Percentiles rank a stretch among this genome's conserved stretches.
These are phyloP conservation scores for Burhinus bistriatus DNA, from an alignment of 2,113 vertebrate genomes.

Conservation along the genomic window DNA sequence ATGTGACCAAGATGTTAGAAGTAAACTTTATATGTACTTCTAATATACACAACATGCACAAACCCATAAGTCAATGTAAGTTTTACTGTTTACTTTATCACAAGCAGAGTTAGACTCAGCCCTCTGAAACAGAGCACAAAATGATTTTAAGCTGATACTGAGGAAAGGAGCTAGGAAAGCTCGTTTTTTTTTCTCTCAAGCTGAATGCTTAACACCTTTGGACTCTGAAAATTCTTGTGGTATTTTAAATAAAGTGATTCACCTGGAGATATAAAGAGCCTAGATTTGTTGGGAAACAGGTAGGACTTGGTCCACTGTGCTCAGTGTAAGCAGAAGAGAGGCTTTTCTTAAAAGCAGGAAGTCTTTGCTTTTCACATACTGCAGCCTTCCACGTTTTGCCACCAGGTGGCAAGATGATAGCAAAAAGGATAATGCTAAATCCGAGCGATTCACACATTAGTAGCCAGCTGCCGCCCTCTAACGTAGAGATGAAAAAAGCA, in stretches of 20 bases:
- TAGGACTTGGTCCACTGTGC: background rate
- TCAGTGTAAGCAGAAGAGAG: background rate
- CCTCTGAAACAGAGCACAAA: background rate
- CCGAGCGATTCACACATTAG: background rate
- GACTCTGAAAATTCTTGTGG: background rate
- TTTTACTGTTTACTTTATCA: background rate
- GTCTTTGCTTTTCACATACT: background rate
- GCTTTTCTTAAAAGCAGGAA: background rate
- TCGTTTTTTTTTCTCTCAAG: background rate
- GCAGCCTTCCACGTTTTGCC: background rate
- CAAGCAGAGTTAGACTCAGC: background rate
- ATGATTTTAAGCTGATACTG: background rate
- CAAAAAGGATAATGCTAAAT: background rate
- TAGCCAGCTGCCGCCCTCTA: background rate
- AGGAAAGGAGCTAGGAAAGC: background rate
- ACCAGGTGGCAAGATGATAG: slow-evolving; percentile 51
- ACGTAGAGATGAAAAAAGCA: background rate
- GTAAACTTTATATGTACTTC: background rate
- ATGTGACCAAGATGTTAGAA: too few relatives aligned
- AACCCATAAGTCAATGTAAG: background rate
- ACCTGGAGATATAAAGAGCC: background rate
- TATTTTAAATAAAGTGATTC: background rate
- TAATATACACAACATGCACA: background rate
- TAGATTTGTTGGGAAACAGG: background rate
- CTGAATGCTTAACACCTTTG: background rate